phyloP scores from a whole-genome alignment of 2,113 vertebrate species.

The Cavia porcellus region DNA sequence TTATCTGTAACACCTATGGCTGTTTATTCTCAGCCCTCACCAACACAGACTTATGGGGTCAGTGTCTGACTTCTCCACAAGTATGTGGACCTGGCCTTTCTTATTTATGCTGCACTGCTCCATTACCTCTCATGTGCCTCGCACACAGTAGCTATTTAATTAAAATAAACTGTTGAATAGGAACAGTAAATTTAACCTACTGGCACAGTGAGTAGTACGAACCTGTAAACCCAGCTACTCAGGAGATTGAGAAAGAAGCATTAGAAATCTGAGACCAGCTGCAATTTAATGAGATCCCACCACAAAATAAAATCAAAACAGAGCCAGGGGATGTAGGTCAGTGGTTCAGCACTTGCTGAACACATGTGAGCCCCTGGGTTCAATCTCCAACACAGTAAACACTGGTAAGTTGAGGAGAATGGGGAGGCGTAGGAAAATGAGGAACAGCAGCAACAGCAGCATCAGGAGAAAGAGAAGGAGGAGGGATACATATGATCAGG shows the following conservation, averaged over 20 bases:
- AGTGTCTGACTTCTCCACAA: neutral
- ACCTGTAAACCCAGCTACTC: neutral
- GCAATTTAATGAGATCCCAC: neutral
- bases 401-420: neutral
- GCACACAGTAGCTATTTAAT: constrained; percentile 11
- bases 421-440: neutral
- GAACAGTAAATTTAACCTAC: constrained; percentile 31
- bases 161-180: constrained; percentile 31
- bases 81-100: neutral
- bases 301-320: neutral
- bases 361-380: neutral
- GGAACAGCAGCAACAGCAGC: neutral
- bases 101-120: neutral
- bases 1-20: neutral
- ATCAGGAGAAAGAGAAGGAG: neutral
- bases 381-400: neutral
- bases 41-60: constrained; percentile 39
- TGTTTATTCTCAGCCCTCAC: neutral
- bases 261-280: neutral
- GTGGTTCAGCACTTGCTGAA: neutral
- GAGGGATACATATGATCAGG: neutral
- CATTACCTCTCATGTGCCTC: neutral
- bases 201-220: neutral
- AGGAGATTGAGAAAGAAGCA: neutral
- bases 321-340: neutral